A percentile compares a stretch with the other conserved stretches of the same genome.
phyloP scores from a whole-genome alignment of 2,888 invertebrate species.

The Dryocosmus kuriphilus region DNA sequence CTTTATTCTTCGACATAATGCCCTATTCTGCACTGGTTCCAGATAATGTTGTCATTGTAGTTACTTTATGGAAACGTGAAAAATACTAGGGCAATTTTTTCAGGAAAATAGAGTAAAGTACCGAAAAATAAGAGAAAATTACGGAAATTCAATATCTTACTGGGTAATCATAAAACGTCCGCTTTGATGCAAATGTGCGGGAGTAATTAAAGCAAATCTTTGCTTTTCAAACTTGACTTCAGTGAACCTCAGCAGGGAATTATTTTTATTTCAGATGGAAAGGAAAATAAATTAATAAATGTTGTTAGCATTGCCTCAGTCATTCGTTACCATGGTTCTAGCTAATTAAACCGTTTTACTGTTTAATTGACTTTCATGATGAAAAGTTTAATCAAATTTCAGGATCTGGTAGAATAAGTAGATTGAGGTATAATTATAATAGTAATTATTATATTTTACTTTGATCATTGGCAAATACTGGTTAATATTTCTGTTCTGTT shows the following conservation, averaged over 20 bases:
- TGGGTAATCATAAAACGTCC: background rate
- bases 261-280: background rate
- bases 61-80: background rate
- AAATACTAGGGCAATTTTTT: background rate
- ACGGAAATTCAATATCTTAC: background rate
- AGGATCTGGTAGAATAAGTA: background rate
- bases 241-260: background rate
- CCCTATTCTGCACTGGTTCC: background rate
- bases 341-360: slow-evolving; percentile 11
- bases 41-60: slow-evolving; percentile 27
- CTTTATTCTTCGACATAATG: slow-evolving; percentile 22
- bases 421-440: background rate
- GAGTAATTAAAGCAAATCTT: background rate
- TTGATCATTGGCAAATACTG: background rate
- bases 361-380: slow-evolving; percentile 19
- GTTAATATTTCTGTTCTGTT: background rate
- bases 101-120: background rate
- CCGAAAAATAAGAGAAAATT: background rate
- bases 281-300: background rate
- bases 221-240: background rate
- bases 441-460: background rate
- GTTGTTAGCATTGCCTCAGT: background rate
- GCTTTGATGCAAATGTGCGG: background rate
- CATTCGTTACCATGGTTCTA: background rate
- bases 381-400: background rate